These are phyloP conservation scores for Melanotaenia boesemani DNA, from an alignment of 2,797 vertebrate species.

Conservation along the genomic window DNA sequence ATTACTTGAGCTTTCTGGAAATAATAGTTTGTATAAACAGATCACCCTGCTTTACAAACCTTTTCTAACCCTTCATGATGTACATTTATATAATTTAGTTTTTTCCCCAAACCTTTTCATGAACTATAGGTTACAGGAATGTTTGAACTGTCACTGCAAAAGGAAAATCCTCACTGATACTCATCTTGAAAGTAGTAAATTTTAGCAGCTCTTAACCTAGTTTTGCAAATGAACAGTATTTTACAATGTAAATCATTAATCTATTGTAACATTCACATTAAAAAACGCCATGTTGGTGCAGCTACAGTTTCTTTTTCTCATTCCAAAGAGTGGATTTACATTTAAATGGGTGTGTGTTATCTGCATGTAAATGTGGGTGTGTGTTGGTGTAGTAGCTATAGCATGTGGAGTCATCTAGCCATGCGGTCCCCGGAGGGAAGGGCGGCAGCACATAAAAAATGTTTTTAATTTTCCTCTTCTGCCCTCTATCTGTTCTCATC, in stretches of 20 bases:
- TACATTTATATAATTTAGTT: too few relatives aligned
- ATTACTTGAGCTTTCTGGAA: too few relatives aligned
- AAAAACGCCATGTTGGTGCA: constrained; percentile 23
- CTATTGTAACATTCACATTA: constrained; percentile 24
- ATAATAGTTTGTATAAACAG: too few relatives aligned
- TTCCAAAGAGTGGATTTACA: constrained; percentile 50
- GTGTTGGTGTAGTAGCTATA: constrained; percentile 9
- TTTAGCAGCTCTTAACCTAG: constrained; percentile 9
- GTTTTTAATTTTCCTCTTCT: constrained; percentile 25
- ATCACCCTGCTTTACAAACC: too few relatives aligned
- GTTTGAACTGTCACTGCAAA: constrained; percentile 3
- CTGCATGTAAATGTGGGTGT: constrained; percentile 14
- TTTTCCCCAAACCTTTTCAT: too few relatives aligned
- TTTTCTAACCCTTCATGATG: too few relatives aligned
- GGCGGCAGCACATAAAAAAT: constrained; percentile 54
- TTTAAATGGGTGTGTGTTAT: constrained; percentile 50
- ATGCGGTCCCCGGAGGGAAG: constrained; percentile 47
- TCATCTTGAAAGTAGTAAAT: constrained; percentile 3
- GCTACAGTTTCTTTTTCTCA: constrained; percentile 9
- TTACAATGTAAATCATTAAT: constrained; percentile 29
- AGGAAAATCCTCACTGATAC: constrained; percentile 5
- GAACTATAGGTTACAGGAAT: background rate
- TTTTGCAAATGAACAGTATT: constrained; percentile 11
- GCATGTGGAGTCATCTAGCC: constrained; percentile 41
- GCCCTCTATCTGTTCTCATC: constrained; percentile 29